Evolutionary conservation across 2,888 invertebrate species (phyloP).

Genomic region (Agrilus mali): DNA sequence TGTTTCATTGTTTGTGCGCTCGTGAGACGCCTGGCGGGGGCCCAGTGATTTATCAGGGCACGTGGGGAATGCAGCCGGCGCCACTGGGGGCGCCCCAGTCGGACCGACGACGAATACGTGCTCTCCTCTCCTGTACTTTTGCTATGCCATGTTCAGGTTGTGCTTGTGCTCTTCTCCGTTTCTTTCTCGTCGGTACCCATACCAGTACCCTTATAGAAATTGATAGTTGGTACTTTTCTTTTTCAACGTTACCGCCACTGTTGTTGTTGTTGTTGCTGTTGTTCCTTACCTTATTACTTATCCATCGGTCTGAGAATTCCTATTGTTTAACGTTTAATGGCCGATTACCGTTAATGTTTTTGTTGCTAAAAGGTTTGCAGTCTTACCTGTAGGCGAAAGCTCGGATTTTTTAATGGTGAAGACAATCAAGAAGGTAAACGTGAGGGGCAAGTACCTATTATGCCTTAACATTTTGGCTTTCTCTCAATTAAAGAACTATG

Average conservation of each 20-base stretch:
- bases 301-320: too few relatives aligned
- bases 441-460: too few relatives aligned
- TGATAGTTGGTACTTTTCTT: not conserved
- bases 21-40: slow-evolving; percentile 34
- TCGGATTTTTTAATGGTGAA: too few relatives aligned
- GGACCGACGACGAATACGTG: slow-evolving; percentile 11
- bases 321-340: too few relatives aligned
- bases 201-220: not conserved
- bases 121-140: slow-evolving; percentile 6
- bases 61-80: slow-evolving; percentile 35
- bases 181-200: not conserved
- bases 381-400: too few relatives aligned
- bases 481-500: too few relatives aligned
- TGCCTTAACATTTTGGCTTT: too few relatives aligned
- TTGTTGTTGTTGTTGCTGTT: too few relatives aligned
- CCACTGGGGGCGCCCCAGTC: slow-evolving; percentile 34
- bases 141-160: slow-evolving; percentile 6
- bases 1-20: slow-evolving; percentile 36
- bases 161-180: not conserved
- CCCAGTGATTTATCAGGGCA: slow-evolving; percentile 36
- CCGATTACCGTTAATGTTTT: too few relatives aligned
- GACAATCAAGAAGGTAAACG: too few relatives aligned
- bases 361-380: too few relatives aligned
- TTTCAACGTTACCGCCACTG: not conserved
- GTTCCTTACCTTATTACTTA: too few relatives aligned